phyloP scores from a whole-genome alignment of 2,797 vertebrate genomes.

The Notamacropus eugenii region DNA sequence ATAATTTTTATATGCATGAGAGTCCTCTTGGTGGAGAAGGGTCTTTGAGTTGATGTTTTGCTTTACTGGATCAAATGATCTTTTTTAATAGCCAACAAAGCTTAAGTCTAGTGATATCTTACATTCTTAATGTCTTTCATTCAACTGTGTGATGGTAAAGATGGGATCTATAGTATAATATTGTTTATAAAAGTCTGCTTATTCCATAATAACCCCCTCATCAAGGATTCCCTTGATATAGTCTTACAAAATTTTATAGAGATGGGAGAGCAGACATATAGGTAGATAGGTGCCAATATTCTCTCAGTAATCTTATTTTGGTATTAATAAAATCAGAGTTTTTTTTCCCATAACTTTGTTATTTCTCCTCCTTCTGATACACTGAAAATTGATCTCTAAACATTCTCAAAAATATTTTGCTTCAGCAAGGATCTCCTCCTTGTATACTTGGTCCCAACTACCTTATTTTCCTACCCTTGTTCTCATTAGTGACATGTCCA shows the following conservation, averaged over 20 bases:
- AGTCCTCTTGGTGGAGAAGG: background rate
- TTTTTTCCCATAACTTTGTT: background rate
- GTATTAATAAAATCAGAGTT: background rate
- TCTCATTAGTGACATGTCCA: background rate
- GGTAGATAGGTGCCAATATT: background rate
- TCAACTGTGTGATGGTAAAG: background rate
- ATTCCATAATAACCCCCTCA: background rate
- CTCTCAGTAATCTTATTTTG: background rate
- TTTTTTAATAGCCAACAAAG: background rate
- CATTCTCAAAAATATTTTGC: background rate
- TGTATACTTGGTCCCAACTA: background rate
- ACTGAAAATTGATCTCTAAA: background rate
- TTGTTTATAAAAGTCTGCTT: background rate
- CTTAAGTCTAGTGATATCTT: background rate
- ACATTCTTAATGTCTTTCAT: background rate
- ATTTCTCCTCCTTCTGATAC: background rate
- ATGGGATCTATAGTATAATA: background rate
- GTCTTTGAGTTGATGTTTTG: background rate
- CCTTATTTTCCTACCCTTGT: background rate
- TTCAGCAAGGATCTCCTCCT: background rate
- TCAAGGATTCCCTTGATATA: background rate
- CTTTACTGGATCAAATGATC: background rate
- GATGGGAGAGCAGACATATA: background rate
- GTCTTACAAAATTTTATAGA: background rate
- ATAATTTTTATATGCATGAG: background rate